Base-by-base conservation (phyloP, 2,888 invertebrate species). In the Acronicta alni region DNA sequence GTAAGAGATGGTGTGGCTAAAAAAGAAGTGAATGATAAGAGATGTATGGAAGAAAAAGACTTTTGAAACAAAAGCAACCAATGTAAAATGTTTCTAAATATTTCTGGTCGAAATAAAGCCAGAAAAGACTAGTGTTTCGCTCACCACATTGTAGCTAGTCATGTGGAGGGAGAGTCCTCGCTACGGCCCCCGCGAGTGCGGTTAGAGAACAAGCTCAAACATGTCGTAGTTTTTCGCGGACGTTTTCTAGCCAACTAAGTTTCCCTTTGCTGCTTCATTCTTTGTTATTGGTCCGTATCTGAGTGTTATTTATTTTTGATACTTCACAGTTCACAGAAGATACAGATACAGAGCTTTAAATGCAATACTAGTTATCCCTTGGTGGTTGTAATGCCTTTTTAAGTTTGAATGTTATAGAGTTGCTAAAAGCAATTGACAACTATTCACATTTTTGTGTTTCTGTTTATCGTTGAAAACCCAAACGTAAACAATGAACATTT, bases 201-300 rank as follows among this genome's bases (percentile, higher is more conserved):
- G 66, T 74, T 57, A 58, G 58, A 30, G 57, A 74, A 60, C 64
- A 59, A 65, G 54, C 51, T 46, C 58, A 70, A 74, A 77, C 71
- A 66, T 55, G 41, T 56, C 35, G 41, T 39, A 53, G 32, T 47
- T 42, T 48, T 42, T 23, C 26, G 26, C 43, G 41, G 51, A 58
- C 47, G 47, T 66, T 57, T 52, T 53, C 53, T 52, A 51, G 42
- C 46, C 72, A 51, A 66, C 67, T 65, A 26, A 58, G 59, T 72
- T 72, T 26, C 53, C 37, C 43, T 42, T 71, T 51, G 30, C 48
- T 23, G 16, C 57, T 57, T 38, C 35, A 49, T 57, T 49, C 67
- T 53, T 66, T 38, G 44, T 12, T 17, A 14, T 17, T 17, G 39
- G 20, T 15, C 39, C 23, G 42, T 56, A 38, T 12, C 23, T 26